These are phyloP conservation scores for Epinephelus malabaricus DNA, from an alignment of 2,797 vertebrate genomes.

Conservation along the genomic window DNA sequence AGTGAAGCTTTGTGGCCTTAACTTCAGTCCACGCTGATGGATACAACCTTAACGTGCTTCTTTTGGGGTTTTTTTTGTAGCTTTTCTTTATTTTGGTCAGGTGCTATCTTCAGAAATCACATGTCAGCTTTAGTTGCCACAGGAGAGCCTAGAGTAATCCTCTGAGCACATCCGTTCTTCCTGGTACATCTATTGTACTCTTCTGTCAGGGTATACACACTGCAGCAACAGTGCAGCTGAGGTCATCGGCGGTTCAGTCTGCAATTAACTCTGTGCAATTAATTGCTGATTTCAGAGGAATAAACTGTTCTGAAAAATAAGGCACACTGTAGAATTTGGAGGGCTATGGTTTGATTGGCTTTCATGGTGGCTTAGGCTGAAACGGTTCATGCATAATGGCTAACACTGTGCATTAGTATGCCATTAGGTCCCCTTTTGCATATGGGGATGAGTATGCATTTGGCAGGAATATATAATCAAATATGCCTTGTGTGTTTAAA, in stretches of 20 bases:
- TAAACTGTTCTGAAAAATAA: conserved; percentile 68
- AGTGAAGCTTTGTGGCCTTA: conserved; percentile 1
- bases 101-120: conserved; percentile 54
- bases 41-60: conserved; percentile 12
- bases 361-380: conserved; percentile 74
- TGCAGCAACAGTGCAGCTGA: conserved; percentile 47
- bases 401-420: conserved; percentile 74
- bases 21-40: neutral
- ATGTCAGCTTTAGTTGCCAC: conserved; percentile 38
- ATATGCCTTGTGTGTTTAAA: conserved; percentile 63
- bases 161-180: conserved; percentile 37
- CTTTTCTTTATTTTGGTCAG: conserved; percentile 30
- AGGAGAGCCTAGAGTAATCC: conserved; percentile 47
- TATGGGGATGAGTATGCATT: conserved; percentile 59
- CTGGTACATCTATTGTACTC: conserved; percentile 50
- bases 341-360: conserved; percentile 74
- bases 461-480: conserved; percentile 70
- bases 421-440: conserved; percentile 71
- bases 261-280: conserved; percentile 77
- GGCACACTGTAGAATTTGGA: conserved; percentile 64
- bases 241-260: conserved; percentile 76
- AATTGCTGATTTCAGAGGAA: conserved; percentile 76
- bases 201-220: conserved; percentile 42
- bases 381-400: conserved; percentile 69
- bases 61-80: neutral